phyloP scores from a whole-genome alignment of 2,113 vertebrate genomes.

The Lethenteron reissneri region DNA sequence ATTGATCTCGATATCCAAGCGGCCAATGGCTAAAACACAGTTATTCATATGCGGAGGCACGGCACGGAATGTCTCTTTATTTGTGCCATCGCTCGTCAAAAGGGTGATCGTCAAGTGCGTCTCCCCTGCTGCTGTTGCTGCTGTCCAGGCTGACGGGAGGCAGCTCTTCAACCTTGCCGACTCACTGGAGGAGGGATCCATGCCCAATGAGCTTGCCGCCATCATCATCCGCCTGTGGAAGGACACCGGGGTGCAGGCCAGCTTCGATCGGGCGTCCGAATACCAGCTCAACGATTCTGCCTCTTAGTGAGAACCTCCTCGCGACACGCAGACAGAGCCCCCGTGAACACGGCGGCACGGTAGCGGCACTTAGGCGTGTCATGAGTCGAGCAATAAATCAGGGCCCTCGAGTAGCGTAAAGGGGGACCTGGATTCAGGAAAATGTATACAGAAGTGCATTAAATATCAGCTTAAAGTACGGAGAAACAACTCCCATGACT shows the following conservation, averaged over 20 bases:
- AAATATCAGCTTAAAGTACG: too few relatives aligned
- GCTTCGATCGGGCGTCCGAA: constrained; percentile 74
- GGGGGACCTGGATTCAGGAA: not conserved
- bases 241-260: constrained; percentile 65
- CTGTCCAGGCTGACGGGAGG: constrained; percentile 54
- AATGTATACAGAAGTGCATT: not conserved
- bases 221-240: constrained; percentile 84
- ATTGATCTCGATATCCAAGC: too few relatives aligned
- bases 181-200: constrained; percentile 77
- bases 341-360: not conserved
- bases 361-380: not conserved
- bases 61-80: too few relatives aligned
- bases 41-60: too few relatives aligned
- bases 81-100: too few relatives aligned
- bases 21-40: too few relatives aligned
- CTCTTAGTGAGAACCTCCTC: constrained; percentile 44
- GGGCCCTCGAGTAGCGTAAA: not conserved
- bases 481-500: not conserved
- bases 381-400: too few relatives aligned
- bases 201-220: constrained; percentile 82
- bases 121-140: not conserved
- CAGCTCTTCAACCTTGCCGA: constrained; percentile 80
- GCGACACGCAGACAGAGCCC: too few relatives aligned
- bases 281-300: constrained; percentile 95
- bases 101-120: not conserved